These are phyloP conservation scores for Vidua chalybeata DNA, from an alignment of 2,113 vertebrate genomes.

Conservation along the genomic window DNA sequence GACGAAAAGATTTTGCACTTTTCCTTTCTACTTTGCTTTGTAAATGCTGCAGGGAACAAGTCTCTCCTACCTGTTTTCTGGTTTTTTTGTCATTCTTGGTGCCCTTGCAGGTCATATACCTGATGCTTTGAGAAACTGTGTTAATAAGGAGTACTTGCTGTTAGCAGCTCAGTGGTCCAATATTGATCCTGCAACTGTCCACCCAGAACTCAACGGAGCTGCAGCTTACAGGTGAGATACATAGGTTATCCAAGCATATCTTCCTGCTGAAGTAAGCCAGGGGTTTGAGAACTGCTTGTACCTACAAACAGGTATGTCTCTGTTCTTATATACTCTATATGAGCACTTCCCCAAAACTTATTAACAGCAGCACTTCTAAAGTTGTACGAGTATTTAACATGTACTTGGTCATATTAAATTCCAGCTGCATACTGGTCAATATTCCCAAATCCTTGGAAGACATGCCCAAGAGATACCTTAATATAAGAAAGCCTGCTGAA, in stretches of 20 bases:
- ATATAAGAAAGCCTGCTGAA: background rate
- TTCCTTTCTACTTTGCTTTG: background rate
- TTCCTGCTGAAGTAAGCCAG: background rate
- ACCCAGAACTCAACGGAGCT: slow-evolving; percentile 89
- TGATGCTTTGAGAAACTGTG: slow-evolving; percentile 91
- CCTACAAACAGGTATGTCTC: background rate
- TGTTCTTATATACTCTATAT: background rate
- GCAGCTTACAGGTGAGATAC: slow-evolving; percentile 82
- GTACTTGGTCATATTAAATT: background rate
- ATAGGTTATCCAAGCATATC: background rate
- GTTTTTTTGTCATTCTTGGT: background rate
- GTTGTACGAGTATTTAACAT: background rate
- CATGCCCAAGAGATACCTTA: background rate
- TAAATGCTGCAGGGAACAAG: background rate
- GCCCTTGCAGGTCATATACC: slow-evolving; percentile 85
- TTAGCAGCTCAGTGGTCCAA: slow-evolving; percentile 89
- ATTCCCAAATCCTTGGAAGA: background rate
- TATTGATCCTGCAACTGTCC: slow-evolving; percentile 87
- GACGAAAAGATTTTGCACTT: background rate
- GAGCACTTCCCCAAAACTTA: background rate
- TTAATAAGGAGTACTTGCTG: slow-evolving; percentile 94
- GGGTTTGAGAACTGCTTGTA: background rate
- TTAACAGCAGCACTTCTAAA: background rate
- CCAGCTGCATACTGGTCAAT: background rate
- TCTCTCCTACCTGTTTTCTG: background rate